A percentile compares a stretch with the other conserved stretches of the same genome.
phyloP scores from a whole-genome alignment of 2,888 invertebrate species.

The Scaeva pyrastri region DNA sequence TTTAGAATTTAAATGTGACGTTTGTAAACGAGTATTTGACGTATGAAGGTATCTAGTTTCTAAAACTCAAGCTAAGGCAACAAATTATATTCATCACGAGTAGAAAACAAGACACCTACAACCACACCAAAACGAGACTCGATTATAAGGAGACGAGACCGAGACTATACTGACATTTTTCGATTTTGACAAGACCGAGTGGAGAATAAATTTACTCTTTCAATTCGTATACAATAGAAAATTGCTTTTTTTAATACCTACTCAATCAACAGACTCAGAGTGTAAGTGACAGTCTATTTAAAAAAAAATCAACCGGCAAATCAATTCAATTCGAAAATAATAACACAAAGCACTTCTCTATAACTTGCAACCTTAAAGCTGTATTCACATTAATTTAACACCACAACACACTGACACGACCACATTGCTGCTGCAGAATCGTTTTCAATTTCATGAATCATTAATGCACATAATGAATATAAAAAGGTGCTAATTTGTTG shows the following conservation, averaged over 20 bases:
- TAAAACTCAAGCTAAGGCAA: no score
- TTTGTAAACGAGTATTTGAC: no score
- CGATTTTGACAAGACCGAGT: no score
- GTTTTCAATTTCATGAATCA: constrained; percentile 57
- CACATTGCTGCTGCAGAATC: constrained; percentile 6
- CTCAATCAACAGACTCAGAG: constrained; percentile 11
- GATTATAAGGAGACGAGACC: no score
- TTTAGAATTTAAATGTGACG: no score
- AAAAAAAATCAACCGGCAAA: constrained; percentile 36
- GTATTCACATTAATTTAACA: constrained; percentile 20
- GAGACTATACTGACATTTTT: no score
- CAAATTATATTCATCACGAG: no score
- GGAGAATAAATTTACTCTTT: no score
- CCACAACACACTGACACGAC: constrained; percentile 54
- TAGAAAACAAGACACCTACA: no score
- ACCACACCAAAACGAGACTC: no score
- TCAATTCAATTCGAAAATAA: constrained; percentile 60
- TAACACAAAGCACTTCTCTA: constrained; percentile 26
- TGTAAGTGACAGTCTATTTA: constrained; percentile 13
- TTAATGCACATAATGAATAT: constrained; percentile 37
- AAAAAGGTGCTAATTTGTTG: constrained; percentile 60
- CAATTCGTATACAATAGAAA: no score
- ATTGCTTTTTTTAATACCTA: neutral
- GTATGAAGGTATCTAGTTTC: no score
- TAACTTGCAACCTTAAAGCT: constrained; percentile 32